phyloP scores from a whole-genome alignment of 2,113 vertebrate genomes.

The Phaethon lepturus region DNA sequence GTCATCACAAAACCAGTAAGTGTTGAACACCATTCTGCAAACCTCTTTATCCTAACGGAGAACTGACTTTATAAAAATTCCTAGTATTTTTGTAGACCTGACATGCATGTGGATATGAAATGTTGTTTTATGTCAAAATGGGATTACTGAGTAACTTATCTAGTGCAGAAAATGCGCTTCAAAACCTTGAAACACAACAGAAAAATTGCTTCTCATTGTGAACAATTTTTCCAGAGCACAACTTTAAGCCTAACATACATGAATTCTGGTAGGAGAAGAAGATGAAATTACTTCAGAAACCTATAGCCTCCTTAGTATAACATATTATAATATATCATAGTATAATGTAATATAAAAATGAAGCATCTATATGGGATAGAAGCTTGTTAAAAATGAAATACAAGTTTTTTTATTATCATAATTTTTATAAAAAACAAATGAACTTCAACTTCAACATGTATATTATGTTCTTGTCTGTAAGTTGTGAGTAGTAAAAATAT shows the following conservation, averaged over 20 bases:
- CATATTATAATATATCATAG: background rate
- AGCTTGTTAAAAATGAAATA: background rate
- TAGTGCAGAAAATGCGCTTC: background rate
- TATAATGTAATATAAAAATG: background rate
- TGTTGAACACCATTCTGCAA: background rate
- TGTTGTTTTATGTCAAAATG: background rate
- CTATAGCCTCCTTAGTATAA: background rate
- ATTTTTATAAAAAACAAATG: background rate
- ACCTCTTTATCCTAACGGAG: background rate
- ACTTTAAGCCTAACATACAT: background rate
- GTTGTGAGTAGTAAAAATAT: background rate
- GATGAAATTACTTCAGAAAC: background rate
- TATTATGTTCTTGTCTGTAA: background rate
- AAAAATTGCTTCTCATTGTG: background rate
- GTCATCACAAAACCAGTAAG: background rate
- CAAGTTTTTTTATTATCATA: background rate
- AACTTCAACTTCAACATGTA: background rate
- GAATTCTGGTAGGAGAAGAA: background rate
- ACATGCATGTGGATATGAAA: background rate
- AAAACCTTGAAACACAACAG: background rate
- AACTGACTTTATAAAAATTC: background rate
- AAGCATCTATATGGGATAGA: background rate
- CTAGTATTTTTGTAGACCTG: background rate
- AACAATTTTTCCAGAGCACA: background rate
- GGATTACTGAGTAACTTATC: background rate